These are phyloP conservation scores for Tenthredo distinguenda DNA, from an alignment of 2,888 invertebrate genomes.

Conservation along the genomic window DNA sequence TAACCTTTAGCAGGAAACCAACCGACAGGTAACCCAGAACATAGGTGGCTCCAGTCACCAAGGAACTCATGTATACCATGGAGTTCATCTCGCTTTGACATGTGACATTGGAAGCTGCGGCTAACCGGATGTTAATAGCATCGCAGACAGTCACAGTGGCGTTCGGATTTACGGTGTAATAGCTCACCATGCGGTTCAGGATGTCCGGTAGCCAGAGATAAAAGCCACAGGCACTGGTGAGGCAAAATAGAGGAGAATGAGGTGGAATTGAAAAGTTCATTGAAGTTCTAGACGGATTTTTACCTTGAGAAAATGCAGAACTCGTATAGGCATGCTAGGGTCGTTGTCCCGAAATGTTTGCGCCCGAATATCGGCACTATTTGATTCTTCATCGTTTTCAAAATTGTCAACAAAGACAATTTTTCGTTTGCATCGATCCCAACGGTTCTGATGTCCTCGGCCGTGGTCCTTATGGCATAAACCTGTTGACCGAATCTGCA, in stretches of 20 bases:
- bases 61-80: neutral
- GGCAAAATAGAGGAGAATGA: neutral
- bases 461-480: neutral
- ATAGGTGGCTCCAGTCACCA: neutral
- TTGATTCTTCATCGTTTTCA: constrained; percentile 11
- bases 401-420: constrained; percentile 6
- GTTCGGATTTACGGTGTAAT: neutral
- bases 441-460: constrained; percentile 8
- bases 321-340: neutral
- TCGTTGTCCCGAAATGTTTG: neutral
- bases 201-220: constrained; percentile 28
- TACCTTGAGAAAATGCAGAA: constrained; percentile 33
- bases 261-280: neutral
- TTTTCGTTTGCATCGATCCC: neutral
- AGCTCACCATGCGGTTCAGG: constrained; percentile 18
- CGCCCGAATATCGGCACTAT: constrained; percentile 26
- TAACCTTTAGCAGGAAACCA: neutral
- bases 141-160: constrained; percentile 15
- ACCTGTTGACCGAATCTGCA: neutral
- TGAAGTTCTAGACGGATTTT: neutral
- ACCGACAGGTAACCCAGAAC: neutral
- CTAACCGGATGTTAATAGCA: neutral
- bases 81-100: neutral
- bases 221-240: neutral
- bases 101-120: neutral